Evolutionary conservation across 1,140 invertebrate genomes (phyloP).

Genomic region (Neelides sp.): DNA sequence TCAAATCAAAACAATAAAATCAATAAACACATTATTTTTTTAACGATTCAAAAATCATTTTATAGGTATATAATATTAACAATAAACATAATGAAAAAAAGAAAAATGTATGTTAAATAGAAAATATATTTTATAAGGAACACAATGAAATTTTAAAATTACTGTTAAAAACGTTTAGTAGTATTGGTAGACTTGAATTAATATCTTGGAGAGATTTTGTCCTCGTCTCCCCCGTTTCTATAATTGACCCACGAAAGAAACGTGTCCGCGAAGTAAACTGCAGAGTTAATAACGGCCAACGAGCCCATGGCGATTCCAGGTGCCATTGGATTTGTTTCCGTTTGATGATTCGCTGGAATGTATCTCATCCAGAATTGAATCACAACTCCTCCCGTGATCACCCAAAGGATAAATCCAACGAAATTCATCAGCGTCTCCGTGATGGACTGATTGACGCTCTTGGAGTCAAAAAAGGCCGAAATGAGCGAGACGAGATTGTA

Average conservation of each 20-base stretch:
- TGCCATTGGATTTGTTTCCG: constrained; percentile 31
- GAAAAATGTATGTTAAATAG: too few relatives aligned
- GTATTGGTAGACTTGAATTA: too few relatives aligned
- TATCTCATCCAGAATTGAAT: constrained; percentile 61
- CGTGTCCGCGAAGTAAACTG: constrained; percentile 60
- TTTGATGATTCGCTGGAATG: constrained; percentile 28
- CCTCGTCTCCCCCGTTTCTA: too few relatives aligned
- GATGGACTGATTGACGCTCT: constrained; percentile 45
- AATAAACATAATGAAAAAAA: too few relatives aligned
- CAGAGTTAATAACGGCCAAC: constrained; percentile 60
- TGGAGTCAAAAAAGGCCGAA: constrained; percentile 53
- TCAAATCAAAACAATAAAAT: too few relatives aligned
- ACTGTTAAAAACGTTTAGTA: too few relatives aligned
- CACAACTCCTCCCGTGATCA: constrained; percentile 65
- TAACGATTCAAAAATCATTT: too few relatives aligned
- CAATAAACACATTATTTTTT: too few relatives aligned
- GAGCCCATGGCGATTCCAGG: constrained; percentile 63
- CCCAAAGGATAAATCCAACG: constrained; percentile 64
- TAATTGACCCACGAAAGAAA: constrained; percentile 58
- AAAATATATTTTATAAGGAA: too few relatives aligned
- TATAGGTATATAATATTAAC: too few relatives aligned
- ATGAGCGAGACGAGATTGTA: constrained; percentile 58
- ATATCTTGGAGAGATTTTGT: too few relatives aligned
- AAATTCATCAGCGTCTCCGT: constrained; percentile 72
- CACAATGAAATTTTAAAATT: too few relatives aligned